Conservation (phyloP, 1,140 invertebrate species). For the Homalodisca vitripennis region DNA sequence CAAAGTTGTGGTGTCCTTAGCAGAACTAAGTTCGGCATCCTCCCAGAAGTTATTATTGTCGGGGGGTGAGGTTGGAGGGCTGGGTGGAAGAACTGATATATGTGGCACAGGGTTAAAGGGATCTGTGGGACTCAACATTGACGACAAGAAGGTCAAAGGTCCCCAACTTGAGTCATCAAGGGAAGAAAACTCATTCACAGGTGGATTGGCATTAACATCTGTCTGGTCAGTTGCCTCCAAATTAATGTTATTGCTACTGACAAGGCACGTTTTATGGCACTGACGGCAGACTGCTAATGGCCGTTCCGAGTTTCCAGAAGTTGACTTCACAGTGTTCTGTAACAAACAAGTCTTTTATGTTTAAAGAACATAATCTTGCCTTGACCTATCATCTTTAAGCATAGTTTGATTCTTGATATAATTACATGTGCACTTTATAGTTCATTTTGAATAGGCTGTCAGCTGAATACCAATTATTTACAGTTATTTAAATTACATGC, state of each 20-base stretch:
- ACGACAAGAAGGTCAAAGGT: slow-evolving; percentile 22
- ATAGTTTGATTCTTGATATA: too few relatives aligned
- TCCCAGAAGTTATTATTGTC: slow-evolving; percentile 42
- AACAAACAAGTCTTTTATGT: too few relatives aligned
- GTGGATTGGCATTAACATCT: slow-evolving; percentile 29
- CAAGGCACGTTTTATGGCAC: slow-evolving; percentile 69
- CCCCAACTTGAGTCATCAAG: slow-evolving; percentile 25
- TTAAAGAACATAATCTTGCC: too few relatives aligned
- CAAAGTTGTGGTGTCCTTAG: not conserved
- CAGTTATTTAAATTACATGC: too few relatives aligned
- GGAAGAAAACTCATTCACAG: not conserved
- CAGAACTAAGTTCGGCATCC: slow-evolving; percentile 22
- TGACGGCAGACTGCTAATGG: slow-evolving; percentile 63
- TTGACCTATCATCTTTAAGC: too few relatives aligned
- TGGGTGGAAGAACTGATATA: slow-evolving; percentile 73
- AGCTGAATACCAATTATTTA: too few relatives aligned
- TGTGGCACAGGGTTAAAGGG: slow-evolving; percentile 55
- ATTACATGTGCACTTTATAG: too few relatives aligned
- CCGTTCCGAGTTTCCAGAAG: slow-evolving; percentile 36
- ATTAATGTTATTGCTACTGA: slow-evolving; percentile 47
- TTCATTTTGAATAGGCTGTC: too few relatives aligned
- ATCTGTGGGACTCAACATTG: slow-evolving; percentile 43
- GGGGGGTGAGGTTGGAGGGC: slow-evolving; percentile 55
- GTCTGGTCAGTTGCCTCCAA: slow-evolving; percentile 43
- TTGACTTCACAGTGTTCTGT: slow-evolving; percentile 40